Conservation (phyloP, 1,140 invertebrate species). For the Scylla paramamosain region DNA sequence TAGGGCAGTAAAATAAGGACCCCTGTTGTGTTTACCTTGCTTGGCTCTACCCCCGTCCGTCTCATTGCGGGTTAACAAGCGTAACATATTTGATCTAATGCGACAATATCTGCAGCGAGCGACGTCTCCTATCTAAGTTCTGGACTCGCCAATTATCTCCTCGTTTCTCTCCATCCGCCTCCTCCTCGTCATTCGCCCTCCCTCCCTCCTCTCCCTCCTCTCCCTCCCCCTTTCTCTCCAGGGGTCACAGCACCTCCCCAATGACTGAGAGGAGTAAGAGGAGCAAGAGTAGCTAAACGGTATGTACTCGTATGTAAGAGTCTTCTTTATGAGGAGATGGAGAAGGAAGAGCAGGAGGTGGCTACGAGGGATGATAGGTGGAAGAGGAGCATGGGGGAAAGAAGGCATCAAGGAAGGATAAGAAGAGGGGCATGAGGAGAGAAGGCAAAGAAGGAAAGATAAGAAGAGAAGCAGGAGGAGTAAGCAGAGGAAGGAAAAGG, state of each 20-base stretch:
- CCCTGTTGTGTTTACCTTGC: too few species aligned
- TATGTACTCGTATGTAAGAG: too few species aligned
- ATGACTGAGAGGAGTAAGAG: neutral
- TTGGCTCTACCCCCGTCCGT: too few species aligned
- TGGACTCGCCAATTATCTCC: neutral
- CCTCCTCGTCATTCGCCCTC: too few species aligned
- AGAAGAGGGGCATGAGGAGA: neutral
- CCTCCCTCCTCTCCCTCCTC: too few species aligned
- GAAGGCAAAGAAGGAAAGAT: neutral
- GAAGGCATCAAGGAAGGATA: neutral
- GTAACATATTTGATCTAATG: neutral
- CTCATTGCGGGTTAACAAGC: neutral
- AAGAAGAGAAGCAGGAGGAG: too few species aligned
- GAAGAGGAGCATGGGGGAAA: neutral
- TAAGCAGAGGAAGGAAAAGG: too few species aligned
- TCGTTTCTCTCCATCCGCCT: neutral
- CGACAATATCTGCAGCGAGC: neutral
- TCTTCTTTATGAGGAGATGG: neutral
- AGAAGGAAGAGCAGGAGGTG: neutral
- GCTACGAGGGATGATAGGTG: neutral
- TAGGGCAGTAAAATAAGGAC: too few species aligned
- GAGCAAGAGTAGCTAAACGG: neutral
- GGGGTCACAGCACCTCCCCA: neutral
- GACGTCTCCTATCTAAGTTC: neutral
- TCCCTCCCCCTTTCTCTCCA: neutral